Percentiles rank a stretch among this genome's conserved stretches.
Conservation (phyloP, 1,140 invertebrate species). For the Heliconius hermathena region DNA sequence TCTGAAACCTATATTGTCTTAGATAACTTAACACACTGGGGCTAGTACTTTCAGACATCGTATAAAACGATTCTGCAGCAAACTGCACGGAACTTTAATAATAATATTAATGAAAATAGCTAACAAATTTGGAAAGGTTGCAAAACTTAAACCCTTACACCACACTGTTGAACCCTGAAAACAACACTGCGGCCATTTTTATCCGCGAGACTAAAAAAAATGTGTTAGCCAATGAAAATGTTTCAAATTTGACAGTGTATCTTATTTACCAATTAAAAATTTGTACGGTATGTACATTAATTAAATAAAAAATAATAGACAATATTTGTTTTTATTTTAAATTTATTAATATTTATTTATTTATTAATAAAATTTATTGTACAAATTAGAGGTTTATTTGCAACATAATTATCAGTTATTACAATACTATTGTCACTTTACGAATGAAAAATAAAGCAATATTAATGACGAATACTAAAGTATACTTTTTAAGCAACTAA, state of each 20-base stretch:
- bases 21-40: slow-evolving; percentile 78
- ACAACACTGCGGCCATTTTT: slow-evolving; percentile 78
- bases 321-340: slow-evolving; percentile 9
- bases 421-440: no score
- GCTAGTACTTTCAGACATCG: slow-evolving; percentile 74
- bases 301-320: slow-evolving; percentile 11
- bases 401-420: no score
- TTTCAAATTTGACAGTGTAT: slow-evolving; percentile 36
- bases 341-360: no score
- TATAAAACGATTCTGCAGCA: slow-evolving; percentile 40
- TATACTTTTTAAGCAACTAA: no score
- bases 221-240: slow-evolving; percentile 46
- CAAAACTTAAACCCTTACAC: slow-evolving; percentile 53
- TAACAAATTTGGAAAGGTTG: slow-evolving; percentile 48
- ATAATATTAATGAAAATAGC: slow-evolving; percentile 44
- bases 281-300: background rate
- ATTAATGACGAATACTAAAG: no score
- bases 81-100: slow-evolving; percentile 36
- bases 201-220: slow-evolving; percentile 68
- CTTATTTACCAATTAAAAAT: slow-evolving; percentile 37
- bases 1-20: slow-evolving; percentile 80
- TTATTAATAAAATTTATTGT: no score
- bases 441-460: no score
- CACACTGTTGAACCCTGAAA: slow-evolving; percentile 59
- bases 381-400: no score